Evolutionary conservation across 2,888 invertebrate genomes (phyloP).

Genomic region (Diogma glabrata): DNA sequence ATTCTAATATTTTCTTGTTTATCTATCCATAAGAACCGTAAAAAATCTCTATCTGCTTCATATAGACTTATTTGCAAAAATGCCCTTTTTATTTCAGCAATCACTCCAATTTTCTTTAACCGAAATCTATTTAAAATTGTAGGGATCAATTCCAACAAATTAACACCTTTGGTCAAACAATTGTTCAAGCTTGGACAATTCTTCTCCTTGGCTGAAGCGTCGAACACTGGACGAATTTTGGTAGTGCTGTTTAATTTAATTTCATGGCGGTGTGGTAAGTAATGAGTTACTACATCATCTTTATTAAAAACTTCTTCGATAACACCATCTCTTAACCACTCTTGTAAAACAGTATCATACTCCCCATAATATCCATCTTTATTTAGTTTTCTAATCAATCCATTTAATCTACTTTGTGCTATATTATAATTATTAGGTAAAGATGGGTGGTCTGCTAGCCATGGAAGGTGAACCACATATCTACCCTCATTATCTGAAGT

Average conservation of each 20-base stretch:
- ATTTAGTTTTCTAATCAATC: background rate
- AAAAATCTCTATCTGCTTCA: background rate
- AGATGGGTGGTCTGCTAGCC: slow-evolving; percentile 8
- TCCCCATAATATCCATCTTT: background rate
- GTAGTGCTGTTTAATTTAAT: slow-evolving; percentile 1
- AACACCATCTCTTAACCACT: background rate
- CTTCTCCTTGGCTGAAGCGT: background rate
- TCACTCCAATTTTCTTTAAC: background rate
- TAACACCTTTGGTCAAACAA: background rate
- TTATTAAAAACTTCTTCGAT: background rate
- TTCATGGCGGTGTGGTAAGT: background rate
- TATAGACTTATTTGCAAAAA: slow-evolving; percentile 5
- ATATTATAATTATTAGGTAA: slow-evolving; percentile 10
- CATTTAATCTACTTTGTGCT: slow-evolving; percentile 9
- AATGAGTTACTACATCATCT: background rate
- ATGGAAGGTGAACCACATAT: slow-evolving; percentile 13
- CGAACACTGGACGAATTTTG: too few relatives aligned
- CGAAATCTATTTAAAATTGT: slow-evolving; percentile 1
- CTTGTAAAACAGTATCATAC: background rate
- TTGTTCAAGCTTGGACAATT: background rate
- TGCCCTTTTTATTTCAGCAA: background rate
- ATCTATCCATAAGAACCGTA: background rate
- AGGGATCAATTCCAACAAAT: slow-evolving; percentile 2
- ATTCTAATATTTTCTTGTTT: background rate
- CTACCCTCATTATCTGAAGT: slow-evolving; percentile 10